Conservation (phyloP, 2,888 invertebrate species). For the Acleris emargana region DNA sequence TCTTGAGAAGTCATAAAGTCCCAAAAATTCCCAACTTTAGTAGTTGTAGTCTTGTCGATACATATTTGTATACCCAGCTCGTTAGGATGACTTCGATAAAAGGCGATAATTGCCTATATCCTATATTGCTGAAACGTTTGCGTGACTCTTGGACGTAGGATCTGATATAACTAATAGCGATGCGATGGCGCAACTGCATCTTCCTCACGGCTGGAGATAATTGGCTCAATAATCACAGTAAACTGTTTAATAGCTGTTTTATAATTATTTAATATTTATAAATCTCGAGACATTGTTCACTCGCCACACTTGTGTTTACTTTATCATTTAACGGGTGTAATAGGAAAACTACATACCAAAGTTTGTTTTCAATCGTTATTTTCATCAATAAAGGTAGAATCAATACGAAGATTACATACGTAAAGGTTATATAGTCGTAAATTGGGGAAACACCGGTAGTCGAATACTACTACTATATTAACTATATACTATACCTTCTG, state of each 20-base stretch:
- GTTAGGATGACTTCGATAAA: conserved; percentile 40
- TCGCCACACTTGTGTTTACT: neutral
- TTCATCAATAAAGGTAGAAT: no score
- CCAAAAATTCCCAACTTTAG: no score
- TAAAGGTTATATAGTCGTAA: no score
- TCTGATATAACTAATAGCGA: conserved; percentile 16
- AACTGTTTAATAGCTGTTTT: neutral
- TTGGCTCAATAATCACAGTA: conserved; percentile 5
- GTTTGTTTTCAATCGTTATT: no score
- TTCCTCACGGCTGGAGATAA: neutral
- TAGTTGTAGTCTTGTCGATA: neutral
- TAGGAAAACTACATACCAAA: no score
- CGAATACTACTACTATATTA: no score
- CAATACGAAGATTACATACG: no score
- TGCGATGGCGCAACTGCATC: conserved; percentile 29
- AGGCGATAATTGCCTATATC: conserved; percentile 50
- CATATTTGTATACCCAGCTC: neutral
- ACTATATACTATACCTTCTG: no score
- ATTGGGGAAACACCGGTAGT: no score
- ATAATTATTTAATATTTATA: neutral
- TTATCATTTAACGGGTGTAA: no score
- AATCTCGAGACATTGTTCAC: neutral
- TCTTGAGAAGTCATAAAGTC: no score
- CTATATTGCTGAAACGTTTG: conserved; percentile 49
- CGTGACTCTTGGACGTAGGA: conserved; percentile 41